Evolutionary conservation across 2,113 vertebrate genomes (phyloP).

Genomic region (Oncorhynchus mykiss): DNA sequence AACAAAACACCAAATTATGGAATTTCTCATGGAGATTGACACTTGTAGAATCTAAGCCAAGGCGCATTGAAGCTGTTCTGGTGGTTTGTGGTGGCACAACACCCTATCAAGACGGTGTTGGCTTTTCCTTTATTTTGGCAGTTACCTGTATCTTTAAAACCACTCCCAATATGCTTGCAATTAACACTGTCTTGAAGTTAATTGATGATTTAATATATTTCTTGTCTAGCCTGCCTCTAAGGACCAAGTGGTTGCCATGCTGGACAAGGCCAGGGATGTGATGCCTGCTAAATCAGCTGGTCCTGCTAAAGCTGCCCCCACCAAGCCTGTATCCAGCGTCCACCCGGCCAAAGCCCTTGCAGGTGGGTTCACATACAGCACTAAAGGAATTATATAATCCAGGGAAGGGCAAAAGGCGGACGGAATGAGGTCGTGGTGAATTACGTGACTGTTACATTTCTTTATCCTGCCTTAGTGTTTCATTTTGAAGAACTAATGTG

Average conservation of each 20-base stretch:
- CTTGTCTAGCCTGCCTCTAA: slow-evolving; percentile 81
- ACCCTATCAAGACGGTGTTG: no score
- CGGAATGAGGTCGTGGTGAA: background rate
- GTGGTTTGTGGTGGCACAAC: no score
- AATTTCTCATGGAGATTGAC: no score
- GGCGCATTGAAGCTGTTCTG: no score
- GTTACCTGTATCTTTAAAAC: no score
- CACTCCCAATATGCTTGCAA: no score
- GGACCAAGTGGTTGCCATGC: slow-evolving; percentile 85
- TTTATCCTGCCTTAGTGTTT: background rate
- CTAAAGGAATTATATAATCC: background rate
- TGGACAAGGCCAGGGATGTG: slow-evolving; percentile 85
- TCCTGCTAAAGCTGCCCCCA: slow-evolving; percentile 67
- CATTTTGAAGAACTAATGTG: background rate
- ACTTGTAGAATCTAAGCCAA: no score
- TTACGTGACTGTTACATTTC: background rate
- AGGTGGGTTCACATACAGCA: slow-evolving; percentile 54
- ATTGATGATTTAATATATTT: background rate
- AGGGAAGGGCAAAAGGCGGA: no score
- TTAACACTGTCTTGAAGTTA: no score
- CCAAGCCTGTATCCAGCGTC: background rate
- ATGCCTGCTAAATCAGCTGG: slow-evolving; percentile 84
- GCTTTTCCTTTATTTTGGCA: no score
- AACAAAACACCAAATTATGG: no score
- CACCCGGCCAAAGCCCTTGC: background rate